phyloP scores from a whole-genome alignment of 2,888 invertebrate genomes.

The Lasiommata megera region DNA sequence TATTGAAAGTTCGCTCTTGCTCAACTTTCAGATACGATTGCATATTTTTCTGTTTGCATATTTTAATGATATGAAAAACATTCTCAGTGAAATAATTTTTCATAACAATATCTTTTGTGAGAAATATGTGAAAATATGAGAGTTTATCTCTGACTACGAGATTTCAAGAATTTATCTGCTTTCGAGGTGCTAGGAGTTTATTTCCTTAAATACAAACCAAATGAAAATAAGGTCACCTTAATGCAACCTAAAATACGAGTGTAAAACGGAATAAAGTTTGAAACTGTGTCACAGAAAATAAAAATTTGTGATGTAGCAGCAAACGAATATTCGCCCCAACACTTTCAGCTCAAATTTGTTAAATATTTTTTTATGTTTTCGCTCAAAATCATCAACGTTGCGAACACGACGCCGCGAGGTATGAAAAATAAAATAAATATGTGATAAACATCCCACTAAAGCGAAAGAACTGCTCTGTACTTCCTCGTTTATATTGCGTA shows the following conservation, averaged over 20 bases:
- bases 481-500: not conserved
- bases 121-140: not conserved
- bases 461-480: not conserved
- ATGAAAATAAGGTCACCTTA: conserved; percentile 40
- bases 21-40: not conserved
- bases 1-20: no score
- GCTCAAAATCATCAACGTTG: conserved; percentile 7
- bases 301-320: conserved; percentile 36
- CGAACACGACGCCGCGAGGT: not conserved
- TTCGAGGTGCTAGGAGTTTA: conserved; percentile 22
- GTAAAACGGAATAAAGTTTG: conserved; percentile 42
- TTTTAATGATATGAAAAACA: not conserved
- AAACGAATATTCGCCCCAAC: conserved; percentile 43
- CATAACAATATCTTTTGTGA: not conserved
- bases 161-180: conserved; percentile 17
- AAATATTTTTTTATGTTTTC: conserved; percentile 7
- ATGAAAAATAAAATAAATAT: conserved; percentile 2
- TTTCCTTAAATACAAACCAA: conserved; percentile 39
- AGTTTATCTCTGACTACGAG: not conserved
- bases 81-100: not conserved
- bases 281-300: conserved; percentile 41
- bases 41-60: not conserved
- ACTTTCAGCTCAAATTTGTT: conserved; percentile 42
- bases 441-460: conserved; percentile 3
- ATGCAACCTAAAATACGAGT: conserved; percentile 49